Conservation (phyloP, 2,888 invertebrate species). For the Phymatocera aterrima region DNA sequence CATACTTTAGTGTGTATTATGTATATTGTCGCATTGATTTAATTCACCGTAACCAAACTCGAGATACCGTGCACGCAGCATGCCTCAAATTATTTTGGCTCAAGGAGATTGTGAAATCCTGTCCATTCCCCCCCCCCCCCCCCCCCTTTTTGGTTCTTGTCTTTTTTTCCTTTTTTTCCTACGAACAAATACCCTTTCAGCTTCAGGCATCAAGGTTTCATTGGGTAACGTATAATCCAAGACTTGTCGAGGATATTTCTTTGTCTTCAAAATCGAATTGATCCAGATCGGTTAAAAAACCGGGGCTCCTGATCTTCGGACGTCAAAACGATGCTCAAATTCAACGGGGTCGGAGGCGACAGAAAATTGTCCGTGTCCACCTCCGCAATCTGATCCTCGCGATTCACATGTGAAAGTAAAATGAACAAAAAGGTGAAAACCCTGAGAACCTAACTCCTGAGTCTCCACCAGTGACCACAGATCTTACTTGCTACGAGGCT, state of each 20-base stretch:
- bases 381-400: not conserved
- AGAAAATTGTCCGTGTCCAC: not conserved
- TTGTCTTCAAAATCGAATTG: not conserved
- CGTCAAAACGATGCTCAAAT: not conserved
- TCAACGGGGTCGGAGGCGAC: not conserved
- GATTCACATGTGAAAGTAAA: conserved; percentile 20
- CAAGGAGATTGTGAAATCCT: not conserved
- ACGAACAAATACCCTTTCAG: not conserved
- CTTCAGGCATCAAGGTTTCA: no score
- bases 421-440: not conserved
- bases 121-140: no score
- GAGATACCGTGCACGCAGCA: not conserved
- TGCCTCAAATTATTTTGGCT: not conserved
- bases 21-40: conserved; percentile 35
- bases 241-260: no score
- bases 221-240: no score
- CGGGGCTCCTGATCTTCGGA: not conserved
- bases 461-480: not conserved
- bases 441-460: not conserved
- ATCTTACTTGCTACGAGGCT: not conserved
- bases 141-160: not conserved
- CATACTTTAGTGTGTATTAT: conserved; percentile 30
- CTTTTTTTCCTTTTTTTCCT: not conserved
- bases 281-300: not conserved
- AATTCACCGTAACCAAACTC: not conserved